Evolutionary conservation across 1,140 invertebrate species (phyloP), one percentile per base, ranked within the genome.

Genomic region (Lepidurus couesii): DNA sequence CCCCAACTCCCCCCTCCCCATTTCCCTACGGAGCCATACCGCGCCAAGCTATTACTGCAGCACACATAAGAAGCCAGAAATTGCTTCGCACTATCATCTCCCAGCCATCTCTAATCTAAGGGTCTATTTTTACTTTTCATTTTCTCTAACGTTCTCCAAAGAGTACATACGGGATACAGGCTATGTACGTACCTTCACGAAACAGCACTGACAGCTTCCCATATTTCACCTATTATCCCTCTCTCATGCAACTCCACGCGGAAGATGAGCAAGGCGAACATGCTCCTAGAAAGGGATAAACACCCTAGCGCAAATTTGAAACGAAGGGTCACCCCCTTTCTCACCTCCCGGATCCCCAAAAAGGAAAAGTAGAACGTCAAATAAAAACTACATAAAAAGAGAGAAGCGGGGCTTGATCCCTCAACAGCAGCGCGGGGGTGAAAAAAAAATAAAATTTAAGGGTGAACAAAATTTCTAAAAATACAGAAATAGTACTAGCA

Each of bases 51-150:
- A 65, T 65, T 65, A 65, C 53, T 65, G 53, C 53, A 65, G 53
- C 53, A 65, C 53, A 65, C 53, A 65, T 65, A 65, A 65, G 53
- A 65, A 65, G 53, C 53, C 53, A 65, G 53, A 65, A 65, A 65
- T 65, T 65, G 53, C 53, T 65, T 65, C 53, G 53, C 53, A 65
- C 53, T 65, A 65, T 65, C 53, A 65, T 65, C 53, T 65, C 53
- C 53, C 8, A 65, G 53, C 53, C 53, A 21, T 65, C 53, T 65
- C 53, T 65, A 65, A 65, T 65, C 53, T 65, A 65, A 65, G 16
- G 53, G 53, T 13, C 53, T 65, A 65, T 65, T 65, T 65, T 65
- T 65, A 65, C 53, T 65, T 65, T 65, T 65, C 53, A 65, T 65
- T 65, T 65, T 65, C 53, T 65, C 53, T 65, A 13, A 13, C 53